Conservation (phyloP, 2,797 vertebrate species). For the Hydrophis major region DNA sequence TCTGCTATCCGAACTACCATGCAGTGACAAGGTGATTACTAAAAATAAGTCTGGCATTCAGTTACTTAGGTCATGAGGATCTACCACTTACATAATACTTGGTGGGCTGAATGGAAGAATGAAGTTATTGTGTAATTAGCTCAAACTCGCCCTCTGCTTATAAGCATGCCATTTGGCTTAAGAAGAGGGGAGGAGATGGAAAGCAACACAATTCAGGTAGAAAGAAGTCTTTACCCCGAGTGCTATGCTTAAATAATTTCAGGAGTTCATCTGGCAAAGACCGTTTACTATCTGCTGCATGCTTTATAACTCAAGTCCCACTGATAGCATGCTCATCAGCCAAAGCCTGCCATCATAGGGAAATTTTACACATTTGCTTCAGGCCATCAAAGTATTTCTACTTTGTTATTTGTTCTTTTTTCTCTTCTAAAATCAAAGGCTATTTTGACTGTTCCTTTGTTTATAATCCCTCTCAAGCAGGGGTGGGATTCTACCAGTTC, state of each 20-base stretch:
- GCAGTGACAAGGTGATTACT: background rate
- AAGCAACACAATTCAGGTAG: background rate
- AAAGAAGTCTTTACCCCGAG: background rate
- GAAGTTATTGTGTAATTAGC: fast-evolving
- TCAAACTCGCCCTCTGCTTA: background rate
- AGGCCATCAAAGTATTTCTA: background rate
- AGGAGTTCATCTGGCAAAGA: background rate
- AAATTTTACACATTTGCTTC: background rate
- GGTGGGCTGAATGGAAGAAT: slow-evolving; percentile 9
- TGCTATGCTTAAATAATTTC: slow-evolving; percentile 3
- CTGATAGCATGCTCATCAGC: background rate
- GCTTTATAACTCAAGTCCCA: background rate
- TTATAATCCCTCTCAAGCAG: background rate
- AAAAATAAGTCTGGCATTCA: background rate
- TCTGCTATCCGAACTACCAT: background rate
- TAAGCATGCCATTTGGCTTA: background rate
- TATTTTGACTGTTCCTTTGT: background rate
- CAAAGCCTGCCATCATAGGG: background rate
- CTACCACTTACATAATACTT: slow-evolving; percentile 7
- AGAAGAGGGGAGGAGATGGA: background rate
- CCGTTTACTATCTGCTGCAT: background rate
- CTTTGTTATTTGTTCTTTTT: background rate
- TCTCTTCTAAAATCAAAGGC: background rate
- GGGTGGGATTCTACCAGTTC: too few relatives aligned
- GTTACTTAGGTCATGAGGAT: background rate